These are phyloP conservation scores for Eptesicus fuscus DNA, from an alignment of 2,113 vertebrate genomes.

Conservation along the genomic window DNA sequence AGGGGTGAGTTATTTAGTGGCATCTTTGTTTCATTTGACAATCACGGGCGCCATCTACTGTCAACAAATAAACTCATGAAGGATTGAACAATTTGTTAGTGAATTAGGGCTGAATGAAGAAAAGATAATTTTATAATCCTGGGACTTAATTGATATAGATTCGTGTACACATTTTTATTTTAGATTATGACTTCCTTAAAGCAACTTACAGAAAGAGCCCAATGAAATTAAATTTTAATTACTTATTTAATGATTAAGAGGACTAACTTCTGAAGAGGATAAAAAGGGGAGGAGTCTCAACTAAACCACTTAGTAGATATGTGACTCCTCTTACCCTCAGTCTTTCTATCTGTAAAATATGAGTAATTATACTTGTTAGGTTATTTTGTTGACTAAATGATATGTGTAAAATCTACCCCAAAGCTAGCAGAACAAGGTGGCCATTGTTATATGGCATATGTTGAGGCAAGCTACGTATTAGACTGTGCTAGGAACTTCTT, in stretches of 20 bases:
- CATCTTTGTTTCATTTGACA: neutral
- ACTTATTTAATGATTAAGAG: neutral
- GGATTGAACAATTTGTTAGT: neutral
- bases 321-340: neutral
- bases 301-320: neutral
- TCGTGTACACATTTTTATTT: neutral
- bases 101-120: neutral
- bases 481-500: neutral
- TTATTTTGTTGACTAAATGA: neutral
- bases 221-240: neutral
- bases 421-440: neutral
- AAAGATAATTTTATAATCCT: neutral
- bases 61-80: neutral
- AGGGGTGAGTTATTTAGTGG: accelerated
- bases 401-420: neutral
- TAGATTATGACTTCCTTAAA: neutral
- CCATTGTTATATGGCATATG: neutral
- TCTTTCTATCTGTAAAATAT: neutral
- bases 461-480: neutral
- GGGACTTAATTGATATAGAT: neutral
- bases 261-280: neutral
- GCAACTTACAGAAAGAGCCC: neutral
- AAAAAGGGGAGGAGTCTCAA: neutral
- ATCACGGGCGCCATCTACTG: constrained; percentile 67
- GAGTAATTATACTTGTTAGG: neutral